Evolutionary conservation across 2,888 invertebrate genomes (phyloP).

Genomic region (Trissolcus japonicus): DNA sequence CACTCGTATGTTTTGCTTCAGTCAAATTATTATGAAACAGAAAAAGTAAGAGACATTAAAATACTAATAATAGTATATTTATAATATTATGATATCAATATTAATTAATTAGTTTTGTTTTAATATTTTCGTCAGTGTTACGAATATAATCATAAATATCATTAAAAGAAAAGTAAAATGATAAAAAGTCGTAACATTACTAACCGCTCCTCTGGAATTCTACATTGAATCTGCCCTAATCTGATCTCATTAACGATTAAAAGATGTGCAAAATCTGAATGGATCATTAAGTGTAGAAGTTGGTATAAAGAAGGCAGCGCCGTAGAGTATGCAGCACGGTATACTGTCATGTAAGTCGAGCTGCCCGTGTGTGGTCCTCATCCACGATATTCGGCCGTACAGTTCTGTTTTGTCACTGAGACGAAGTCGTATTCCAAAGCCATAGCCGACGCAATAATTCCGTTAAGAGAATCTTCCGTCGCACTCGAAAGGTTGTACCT

Average conservation of each 20-base stretch:
- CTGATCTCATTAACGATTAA: constrained; percentile 21
- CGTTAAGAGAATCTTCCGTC: constrained; percentile 68
- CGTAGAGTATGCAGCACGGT: constrained; percentile 62
- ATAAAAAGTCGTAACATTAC: no score
- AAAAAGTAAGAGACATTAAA: no score
- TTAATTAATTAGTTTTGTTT: no score
- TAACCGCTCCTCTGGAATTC: no score
- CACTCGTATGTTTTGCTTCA: no score
- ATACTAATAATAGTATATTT: no score
- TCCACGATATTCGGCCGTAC: constrained; percentile 39
- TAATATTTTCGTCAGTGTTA: no score
- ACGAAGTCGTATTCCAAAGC: constrained; percentile 53
- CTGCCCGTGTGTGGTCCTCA: constrained; percentile 60
- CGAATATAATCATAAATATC: no score
- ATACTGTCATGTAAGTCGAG: constrained; percentile 59
- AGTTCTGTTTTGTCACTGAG: constrained; percentile 38
- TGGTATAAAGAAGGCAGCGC: constrained; percentile 34
- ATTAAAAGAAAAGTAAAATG: no score
- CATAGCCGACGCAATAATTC: constrained; percentile 69
- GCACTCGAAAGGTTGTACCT: constrained; percentile 71
- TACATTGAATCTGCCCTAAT: no score
- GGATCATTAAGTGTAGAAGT: constrained; percentile 17
- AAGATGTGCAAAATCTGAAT: constrained; percentile 39
- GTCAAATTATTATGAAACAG: no score
- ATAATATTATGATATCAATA: no score